phyloP scores from a whole-genome alignment of 2,797 vertebrate genomes.

The Tenualosa ilisha region DNA sequence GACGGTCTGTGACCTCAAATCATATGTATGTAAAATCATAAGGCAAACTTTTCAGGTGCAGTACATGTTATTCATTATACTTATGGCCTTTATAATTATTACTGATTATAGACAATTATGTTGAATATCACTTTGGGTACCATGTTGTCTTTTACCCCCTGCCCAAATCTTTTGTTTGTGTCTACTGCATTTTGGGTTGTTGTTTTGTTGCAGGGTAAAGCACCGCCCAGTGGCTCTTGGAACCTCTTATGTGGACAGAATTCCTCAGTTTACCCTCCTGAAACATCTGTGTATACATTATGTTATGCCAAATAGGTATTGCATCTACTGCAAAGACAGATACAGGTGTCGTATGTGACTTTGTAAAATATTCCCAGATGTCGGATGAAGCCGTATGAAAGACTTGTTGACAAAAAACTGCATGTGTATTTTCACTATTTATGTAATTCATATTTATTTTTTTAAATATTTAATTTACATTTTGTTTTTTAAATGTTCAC shows the following conservation, averaged over 20 bases:
- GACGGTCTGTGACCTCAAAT: neutral
- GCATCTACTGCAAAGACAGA: neutral
- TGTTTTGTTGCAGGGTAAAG: conserved; percentile 17
- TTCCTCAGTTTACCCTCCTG: neutral
- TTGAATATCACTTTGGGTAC: neutral
- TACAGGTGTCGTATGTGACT: neutral
- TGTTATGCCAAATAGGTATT: neutral
- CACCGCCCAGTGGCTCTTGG: conserved; percentile 16
- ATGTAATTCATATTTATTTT: neutral
- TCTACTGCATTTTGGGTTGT: neutral
- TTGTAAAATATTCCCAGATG: conserved; percentile 4
- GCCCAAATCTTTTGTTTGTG: conserved; percentile 13
- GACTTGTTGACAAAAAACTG: neutral
- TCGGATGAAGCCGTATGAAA: neutral
- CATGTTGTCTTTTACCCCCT: neutral
- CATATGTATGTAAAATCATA: neutral
- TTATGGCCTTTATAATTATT: neutral
- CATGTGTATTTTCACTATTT: neutral
- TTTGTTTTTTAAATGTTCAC: neutral
- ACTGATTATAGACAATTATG: neutral
- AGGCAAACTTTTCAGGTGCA: neutral
- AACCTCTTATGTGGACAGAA: conserved; percentile 11
- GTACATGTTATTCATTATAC: neutral
- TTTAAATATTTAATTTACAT: neutral
- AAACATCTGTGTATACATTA: neutral